Conservation (phyloP, 2,113 vertebrate species). For the Serilophus lunatus region DNA sequence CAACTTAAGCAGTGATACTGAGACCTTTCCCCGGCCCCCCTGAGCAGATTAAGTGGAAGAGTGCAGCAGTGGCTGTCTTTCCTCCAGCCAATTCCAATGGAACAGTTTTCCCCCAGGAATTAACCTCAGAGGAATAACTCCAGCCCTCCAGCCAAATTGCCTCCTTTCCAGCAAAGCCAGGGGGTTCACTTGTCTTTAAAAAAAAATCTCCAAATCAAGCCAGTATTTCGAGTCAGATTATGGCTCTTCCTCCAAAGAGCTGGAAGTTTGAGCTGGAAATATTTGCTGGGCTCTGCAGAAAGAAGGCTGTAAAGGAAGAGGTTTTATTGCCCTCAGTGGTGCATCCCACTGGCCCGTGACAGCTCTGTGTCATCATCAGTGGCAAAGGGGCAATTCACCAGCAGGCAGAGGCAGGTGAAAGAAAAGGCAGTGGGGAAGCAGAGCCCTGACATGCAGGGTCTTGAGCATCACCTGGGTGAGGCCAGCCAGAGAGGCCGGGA, state of each 20-base stretch:
- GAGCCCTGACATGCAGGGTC: background rate
- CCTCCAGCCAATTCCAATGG: background rate
- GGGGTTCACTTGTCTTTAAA: background rate
- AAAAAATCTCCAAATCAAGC: background rate
- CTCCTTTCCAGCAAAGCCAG: background rate
- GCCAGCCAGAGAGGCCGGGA: background rate
- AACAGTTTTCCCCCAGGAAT: background rate
- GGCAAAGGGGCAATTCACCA: background rate
- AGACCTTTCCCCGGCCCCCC: background rate
- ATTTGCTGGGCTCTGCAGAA: background rate
- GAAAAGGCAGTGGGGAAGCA: background rate
- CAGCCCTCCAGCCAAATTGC: background rate
- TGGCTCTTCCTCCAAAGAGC: background rate
- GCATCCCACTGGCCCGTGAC: background rate
- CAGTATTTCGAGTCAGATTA: background rate
- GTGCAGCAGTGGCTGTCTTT: accelerated
- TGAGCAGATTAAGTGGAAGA: background rate
- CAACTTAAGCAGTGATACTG: accelerated
- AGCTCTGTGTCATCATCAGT: background rate
- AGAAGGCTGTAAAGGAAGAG: background rate
- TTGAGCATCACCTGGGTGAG: background rate
- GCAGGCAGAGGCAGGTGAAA: background rate
- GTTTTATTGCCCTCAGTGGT: background rate
- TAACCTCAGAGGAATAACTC: background rate
- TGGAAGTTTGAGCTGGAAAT: background rate